These are phyloP conservation scores for Leptopilina boulardi DNA, from an alignment of 1,140 invertebrate species.

Conservation along the genomic window DNA sequence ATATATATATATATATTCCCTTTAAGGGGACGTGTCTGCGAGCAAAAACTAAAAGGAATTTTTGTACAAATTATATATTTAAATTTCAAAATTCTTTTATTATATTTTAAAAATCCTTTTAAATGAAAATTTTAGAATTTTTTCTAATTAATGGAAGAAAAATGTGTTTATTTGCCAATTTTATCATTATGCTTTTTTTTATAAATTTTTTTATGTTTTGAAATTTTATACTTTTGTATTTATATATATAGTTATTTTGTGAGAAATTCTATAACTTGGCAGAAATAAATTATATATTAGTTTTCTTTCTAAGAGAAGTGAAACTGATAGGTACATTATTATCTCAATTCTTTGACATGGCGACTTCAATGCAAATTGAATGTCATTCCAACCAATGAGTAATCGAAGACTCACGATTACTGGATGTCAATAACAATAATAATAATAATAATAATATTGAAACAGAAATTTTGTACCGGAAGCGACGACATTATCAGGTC, in stretches of 20 bases:
- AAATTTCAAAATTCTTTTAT: neutral
- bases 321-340: conserved; percentile 4
- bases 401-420: neutral
- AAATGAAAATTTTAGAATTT: too few relatives aligned
- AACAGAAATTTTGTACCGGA: too few relatives aligned
- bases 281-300: neutral
- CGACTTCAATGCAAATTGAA: neutral
- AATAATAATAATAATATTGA: too few relatives aligned
- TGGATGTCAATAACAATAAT: neutral
- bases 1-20: too few relatives aligned
- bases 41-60: neutral
- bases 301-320: neutral
- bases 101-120: neutral
- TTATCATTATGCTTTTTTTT: too few relatives aligned
- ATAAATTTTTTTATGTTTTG: too few relatives aligned
- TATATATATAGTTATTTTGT: too few relatives aligned
- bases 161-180: too few relatives aligned
- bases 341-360: conserved; percentile 2
- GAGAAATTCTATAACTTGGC: too few relatives aligned
- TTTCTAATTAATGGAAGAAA: too few relatives aligned
- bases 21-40: neutral
- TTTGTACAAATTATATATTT: conserved; percentile 24
- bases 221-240: too few relatives aligned
- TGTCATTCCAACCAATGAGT: neutral
- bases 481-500: too few relatives aligned